Evolutionary conservation across 2,113 vertebrate species (phyloP), one percentile per base, ranked within the genome.

Genomic region (Hiodon alosoides): DNA sequence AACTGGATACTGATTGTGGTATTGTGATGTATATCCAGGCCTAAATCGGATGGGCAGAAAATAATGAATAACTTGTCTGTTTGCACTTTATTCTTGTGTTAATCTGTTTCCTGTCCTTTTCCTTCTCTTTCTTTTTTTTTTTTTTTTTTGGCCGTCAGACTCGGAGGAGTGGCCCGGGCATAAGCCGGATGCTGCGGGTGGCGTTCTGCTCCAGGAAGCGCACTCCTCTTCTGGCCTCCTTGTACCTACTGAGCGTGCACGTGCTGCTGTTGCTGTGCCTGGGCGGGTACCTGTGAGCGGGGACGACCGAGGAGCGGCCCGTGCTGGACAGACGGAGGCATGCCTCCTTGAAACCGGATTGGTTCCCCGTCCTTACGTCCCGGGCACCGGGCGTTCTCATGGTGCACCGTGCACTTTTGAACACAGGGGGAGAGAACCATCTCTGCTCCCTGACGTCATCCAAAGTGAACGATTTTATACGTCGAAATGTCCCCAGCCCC

Each of bases 241-340:
- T 86, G 11, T 99, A 98, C 76, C 83, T 98, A 79, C 83, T 98
- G 54, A 89, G 89, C 1, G 78, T 99, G 79, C 97, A 99, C 1
- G 77, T 90, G 6, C 85, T 98, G 59, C 89, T 99, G 51, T 72
- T 98, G 80, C 88, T 98, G 3, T 98, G 95, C 81, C 81, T 97
- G 76, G 92, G 93, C 0, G 97, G 96, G 55, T 94, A 87, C 87
- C 86, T 98, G 1, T 98, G 87, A 91, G 79, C 86, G n/a, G 47
- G 11, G 67, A 50, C 10, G 55, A 7, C 65, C 51, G 16, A 50
- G 16, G 11, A 14, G 50, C 9, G 65, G 58, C 16, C 11, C 8
- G 2, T 46, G 8, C n/a, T 14, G 10, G 67, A 17, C 17, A 31
- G 13, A 31, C 10, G 57, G 4, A 5, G 46, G n/a, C 47, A 55